These are phyloP conservation scores for Microtus richardsoni DNA, from an alignment of 2,113 vertebrate genomes.

Conservation along the genomic window DNA sequence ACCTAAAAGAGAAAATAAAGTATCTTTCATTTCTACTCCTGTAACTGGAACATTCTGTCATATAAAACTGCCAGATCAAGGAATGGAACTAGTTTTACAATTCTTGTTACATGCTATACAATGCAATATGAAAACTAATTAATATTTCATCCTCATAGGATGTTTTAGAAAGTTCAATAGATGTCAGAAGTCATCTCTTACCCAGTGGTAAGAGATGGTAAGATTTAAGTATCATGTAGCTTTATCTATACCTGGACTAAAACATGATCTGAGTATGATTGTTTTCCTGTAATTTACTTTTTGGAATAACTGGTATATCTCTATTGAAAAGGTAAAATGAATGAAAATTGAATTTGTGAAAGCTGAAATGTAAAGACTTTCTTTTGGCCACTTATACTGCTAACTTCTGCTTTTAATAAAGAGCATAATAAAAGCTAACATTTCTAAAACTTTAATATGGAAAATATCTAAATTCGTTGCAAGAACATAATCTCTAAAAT, in stretches of 20 bases:
- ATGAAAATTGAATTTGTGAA: background rate
- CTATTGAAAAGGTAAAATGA: background rate
- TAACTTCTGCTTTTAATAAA: background rate
- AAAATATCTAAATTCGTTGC: background rate
- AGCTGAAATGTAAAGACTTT: background rate
- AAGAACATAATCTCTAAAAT: background rate
- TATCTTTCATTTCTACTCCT: constrained; percentile 28
- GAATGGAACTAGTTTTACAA: background rate
- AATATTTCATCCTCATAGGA: background rate
- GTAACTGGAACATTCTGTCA: constrained; percentile 4
- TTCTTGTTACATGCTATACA: background rate
- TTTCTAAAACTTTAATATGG: background rate
- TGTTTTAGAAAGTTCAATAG: background rate
- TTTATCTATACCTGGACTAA: constrained; percentile 22
- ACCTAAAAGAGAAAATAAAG: background rate
- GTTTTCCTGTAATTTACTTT: background rate
- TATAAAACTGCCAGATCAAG: constrained; percentile 28
- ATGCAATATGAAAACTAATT: constrained; percentile 15
- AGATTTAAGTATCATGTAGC: background rate
- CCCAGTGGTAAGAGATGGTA: background rate
- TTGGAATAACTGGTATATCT: background rate
- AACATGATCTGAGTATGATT: background rate
- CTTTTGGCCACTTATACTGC: background rate
- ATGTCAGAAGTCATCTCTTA: background rate
- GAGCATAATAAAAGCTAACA: background rate